phyloP scores from a whole-genome alignment of 2,797 vertebrate species.

The Poecilia wingei region DNA sequence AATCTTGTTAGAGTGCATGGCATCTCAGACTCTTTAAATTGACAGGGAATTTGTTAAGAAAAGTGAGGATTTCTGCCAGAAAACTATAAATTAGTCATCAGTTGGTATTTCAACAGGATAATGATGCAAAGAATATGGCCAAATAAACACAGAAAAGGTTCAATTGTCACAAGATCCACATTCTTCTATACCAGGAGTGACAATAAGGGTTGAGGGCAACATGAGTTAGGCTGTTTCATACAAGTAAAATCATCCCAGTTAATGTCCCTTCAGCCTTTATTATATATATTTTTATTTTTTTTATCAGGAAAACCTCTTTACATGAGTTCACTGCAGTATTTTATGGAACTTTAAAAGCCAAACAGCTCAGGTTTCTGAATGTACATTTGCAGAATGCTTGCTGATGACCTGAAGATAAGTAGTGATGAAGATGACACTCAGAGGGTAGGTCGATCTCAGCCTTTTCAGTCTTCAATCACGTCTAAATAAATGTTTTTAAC shows the following conservation, averaged over 20 bases:
- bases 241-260: background rate
- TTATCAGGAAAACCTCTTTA: background rate
- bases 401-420: conserved; percentile 96
- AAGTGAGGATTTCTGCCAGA: background rate
- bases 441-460: conserved; percentile 77
- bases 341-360: background rate
- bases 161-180: too few relatives aligned
- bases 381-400: conserved; percentile 88
- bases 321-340: background rate
- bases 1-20: background rate
- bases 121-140: background rate
- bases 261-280: background rate
- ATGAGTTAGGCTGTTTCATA: background rate
- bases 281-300: background rate
- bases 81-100: background rate
- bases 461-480: background rate
- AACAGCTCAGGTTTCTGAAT: conserved; percentile 1
- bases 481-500: conserved; percentile 6
- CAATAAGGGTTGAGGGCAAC: too few relatives aligned
- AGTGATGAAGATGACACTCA: conserved; percentile 95
- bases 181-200: too few relatives aligned
- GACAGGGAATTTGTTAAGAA: background rate
- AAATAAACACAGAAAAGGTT: too few relatives aligned
- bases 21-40: background rate
- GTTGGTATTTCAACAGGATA: background rate